Evolutionary conservation across 1,140 invertebrate genomes (phyloP).

Genomic region (Zaprionus capensis): DNA sequence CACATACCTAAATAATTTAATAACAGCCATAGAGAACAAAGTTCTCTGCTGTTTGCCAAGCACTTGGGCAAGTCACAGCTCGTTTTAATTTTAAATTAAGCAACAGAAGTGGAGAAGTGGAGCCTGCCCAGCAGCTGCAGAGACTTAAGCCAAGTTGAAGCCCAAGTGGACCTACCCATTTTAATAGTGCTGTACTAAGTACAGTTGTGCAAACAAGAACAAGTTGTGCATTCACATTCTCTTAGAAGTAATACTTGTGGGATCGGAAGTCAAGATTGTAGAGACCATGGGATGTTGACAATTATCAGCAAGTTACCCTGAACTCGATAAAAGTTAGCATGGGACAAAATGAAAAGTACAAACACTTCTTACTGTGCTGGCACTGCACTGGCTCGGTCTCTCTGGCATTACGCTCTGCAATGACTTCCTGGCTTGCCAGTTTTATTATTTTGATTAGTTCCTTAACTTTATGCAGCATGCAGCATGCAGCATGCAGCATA

Average conservation of each 20-base stretch:
- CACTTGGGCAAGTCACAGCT: slow-evolving; percentile 17
- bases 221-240: not conserved
- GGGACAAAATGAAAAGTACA: too few species aligned
- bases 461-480: too few species aligned
- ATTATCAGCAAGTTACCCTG: not conserved
- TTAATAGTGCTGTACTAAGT: not conserved
- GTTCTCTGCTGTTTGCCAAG: slow-evolving; percentile 32
- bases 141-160: not conserved
- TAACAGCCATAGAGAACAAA: slow-evolving; percentile 5
- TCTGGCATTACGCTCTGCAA: too few species aligned
- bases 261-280: slow-evolving; percentile 5
- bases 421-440: too few species aligned
- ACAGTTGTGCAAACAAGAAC: not conserved
- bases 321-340: not conserved
- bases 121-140: slow-evolving; percentile 12
- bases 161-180: slow-evolving; percentile 18
- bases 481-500: too few species aligned
- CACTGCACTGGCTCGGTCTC: too few species aligned
- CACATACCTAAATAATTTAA: slow-evolving; percentile 1
- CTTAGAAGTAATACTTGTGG: not conserved
- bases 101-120: not conserved
- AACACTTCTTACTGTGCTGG: too few species aligned
- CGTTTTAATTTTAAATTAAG: slow-evolving; percentile 35
- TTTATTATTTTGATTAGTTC: too few species aligned
- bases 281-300: not conserved